Percentiles rank a stretch among this genome's conserved stretches.
These are phyloP conservation scores for Pogonocichla stellata DNA, from an alignment of 2,113 vertebrate species.

Conservation along the genomic window DNA sequence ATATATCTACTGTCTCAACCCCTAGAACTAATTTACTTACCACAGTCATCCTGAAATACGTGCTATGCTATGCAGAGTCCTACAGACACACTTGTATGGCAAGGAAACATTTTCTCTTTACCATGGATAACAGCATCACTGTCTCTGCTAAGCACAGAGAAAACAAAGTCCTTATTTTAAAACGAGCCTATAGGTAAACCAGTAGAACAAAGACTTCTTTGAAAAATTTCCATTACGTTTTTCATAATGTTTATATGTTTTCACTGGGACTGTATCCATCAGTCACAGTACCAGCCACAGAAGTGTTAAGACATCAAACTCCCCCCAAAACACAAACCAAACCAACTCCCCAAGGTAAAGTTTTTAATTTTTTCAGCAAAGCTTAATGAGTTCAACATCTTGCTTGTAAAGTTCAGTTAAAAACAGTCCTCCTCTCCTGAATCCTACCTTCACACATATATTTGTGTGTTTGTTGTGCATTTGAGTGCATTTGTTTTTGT, in stretches of 20 bases:
- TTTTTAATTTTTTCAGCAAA: background rate
- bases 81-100: background rate
- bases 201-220: background rate
- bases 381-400: background rate
- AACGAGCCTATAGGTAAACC: background rate
- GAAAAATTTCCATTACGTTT: background rate
- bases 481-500: background rate
- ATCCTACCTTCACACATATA: background rate
- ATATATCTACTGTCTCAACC: background rate
- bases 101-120: background rate
- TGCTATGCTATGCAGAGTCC: background rate
- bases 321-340: background rate
- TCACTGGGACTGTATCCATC: background rate
- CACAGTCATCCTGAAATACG: background rate
- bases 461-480: no score
- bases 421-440: background rate
- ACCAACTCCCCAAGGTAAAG: background rate
- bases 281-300: background rate
- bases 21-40: background rate
- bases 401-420: background rate
- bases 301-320: background rate
- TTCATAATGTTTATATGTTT: background rate
- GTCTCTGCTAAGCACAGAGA: background rate
- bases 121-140: accelerated
- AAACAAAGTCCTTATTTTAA: background rate